Percentiles rank a stretch among this genome's conserved stretches.
Evolutionary conservation across 1,140 invertebrate genomes (phyloP).

Genomic region (Drosophila oshimai): DNA sequence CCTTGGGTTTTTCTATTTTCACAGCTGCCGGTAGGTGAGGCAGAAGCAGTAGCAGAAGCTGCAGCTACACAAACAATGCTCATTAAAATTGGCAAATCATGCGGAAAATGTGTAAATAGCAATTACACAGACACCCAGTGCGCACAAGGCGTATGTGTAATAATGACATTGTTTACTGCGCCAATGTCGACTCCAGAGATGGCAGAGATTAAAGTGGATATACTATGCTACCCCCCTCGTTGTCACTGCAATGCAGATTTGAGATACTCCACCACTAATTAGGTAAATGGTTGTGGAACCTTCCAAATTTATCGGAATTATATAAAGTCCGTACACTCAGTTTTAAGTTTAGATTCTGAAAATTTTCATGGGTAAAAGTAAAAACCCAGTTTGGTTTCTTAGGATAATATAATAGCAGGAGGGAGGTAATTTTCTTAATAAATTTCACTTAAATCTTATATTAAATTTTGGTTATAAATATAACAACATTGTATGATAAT

Average conservation of each 20-base stretch:
- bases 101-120: conserved; percentile 76
- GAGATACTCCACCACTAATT: too few relatives aligned
- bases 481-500: too few relatives aligned
- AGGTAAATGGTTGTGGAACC: too few relatives aligned
- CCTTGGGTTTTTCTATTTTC: conserved; percentile 53
- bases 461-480: too few relatives aligned
- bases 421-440: too few relatives aligned
- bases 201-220: not conserved
- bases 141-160: conserved; percentile 32
- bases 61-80: conserved; percentile 65
- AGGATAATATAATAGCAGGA: too few relatives aligned
- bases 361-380: too few relatives aligned
- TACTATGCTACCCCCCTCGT: not conserved
- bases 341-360: too few relatives aligned
- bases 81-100: conserved; percentile 79
- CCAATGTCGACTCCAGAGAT: not conserved
- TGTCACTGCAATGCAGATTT: conserved; percentile 1
- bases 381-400: too few relatives aligned
- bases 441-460: too few relatives aligned
- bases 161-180: conserved; percentile 15
- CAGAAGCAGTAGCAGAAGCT: conserved; percentile 21
- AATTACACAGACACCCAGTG: conserved; percentile 42
- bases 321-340: too few relatives aligned
- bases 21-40: conserved; percentile 22
- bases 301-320: too few relatives aligned